Percentiles rank a stretch among this genome's conserved stretches.
Conservation (phyloP, 2,113 vertebrate genomes). For the Dicentrarchus labrax region DNA sequence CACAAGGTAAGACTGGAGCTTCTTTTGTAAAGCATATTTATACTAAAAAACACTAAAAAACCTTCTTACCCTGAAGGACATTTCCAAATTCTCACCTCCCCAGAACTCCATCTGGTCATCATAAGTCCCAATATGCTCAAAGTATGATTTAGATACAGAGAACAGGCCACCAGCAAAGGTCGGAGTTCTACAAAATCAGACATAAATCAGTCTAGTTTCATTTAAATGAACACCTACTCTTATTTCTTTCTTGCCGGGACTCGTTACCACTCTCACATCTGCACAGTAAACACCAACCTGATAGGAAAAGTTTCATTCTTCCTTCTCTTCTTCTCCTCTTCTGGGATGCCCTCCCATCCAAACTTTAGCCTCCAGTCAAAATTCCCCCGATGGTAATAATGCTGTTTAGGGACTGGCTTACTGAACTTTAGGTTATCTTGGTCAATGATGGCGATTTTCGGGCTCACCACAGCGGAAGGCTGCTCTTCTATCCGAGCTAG, state of each 20-base stretch:
- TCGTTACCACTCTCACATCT: neutral
- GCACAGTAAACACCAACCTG: constrained; percentile 75
- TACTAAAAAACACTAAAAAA: neutral
- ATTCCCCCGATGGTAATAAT: constrained; percentile 84
- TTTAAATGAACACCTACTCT: neutral
- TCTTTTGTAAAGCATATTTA: neutral
- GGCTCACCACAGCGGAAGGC: constrained; percentile 86
- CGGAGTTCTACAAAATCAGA: constrained; percentile 81
- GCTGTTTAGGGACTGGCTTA: constrained; percentile 77
- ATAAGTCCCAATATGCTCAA: constrained; percentile 89
- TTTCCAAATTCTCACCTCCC: constrained; percentile 93
- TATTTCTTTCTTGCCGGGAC: neutral
- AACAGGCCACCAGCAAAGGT: constrained; percentile 91
- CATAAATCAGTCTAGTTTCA: neutral
- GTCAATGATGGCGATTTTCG: constrained; percentile 87
- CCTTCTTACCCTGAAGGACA: constrained; percentile 90
- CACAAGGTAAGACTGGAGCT: neutral
- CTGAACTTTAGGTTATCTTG: constrained; percentile 85
- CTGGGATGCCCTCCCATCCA: constrained; percentile 86
- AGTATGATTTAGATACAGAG: constrained; percentile 90
- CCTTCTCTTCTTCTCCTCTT: constrained; percentile 78
- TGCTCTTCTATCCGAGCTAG: constrained; percentile 88
- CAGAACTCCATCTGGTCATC: constrained; percentile 93
- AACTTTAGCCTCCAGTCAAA: constrained; percentile 91
- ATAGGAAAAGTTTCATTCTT: constrained; percentile 89